Evolutionary conservation across 1,140 invertebrate genomes (phyloP).

Genomic region (Ganaspis sp.): DNA sequence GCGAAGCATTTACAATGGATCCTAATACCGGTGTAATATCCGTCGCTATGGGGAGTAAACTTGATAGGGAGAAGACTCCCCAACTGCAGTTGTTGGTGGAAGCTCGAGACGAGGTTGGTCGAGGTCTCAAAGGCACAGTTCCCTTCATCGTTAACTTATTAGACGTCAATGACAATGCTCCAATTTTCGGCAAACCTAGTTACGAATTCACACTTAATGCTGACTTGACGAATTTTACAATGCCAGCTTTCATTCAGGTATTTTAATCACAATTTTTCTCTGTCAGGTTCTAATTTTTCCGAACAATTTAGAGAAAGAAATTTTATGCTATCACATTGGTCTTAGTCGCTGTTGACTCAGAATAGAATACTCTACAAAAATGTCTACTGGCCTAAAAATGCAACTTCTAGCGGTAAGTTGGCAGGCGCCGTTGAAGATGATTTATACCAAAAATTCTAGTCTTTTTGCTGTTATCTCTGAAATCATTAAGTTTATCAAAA

Average conservation of each 20-base stretch:
- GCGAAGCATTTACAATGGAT: conserved; percentile 86
- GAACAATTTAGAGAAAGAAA: no score
- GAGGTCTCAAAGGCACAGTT: conserved; percentile 84
- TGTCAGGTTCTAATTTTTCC: no score
- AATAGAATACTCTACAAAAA: no score
- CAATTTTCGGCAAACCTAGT: conserved; percentile 85
- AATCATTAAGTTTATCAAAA: no score
- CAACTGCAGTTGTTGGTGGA: conserved; percentile 88
- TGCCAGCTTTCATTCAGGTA: conserved; percentile 82
- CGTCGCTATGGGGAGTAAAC: conserved; percentile 82
- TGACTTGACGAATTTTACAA: conserved; percentile 84
- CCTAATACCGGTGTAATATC: conserved; percentile 87
- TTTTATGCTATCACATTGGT: no score
- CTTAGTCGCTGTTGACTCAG: no score
- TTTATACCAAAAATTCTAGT: no score
- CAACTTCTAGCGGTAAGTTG: no score
- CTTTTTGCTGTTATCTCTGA: no score
- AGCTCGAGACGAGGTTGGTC: conserved; percentile 89
- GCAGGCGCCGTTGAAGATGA: no score
- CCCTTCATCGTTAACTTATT: conserved; percentile 84
- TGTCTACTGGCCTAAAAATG: no score
- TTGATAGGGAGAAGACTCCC: conserved; percentile 89
- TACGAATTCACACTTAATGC: conserved; percentile 90
- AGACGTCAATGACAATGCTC: conserved; percentile 92
- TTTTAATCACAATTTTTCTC: background rate